A percentile compares a stretch with the other conserved stretches of the same genome.
Evolutionary conservation across 2,888 invertebrate species (phyloP).

Genomic region (Cerastis leucographa): DNA sequence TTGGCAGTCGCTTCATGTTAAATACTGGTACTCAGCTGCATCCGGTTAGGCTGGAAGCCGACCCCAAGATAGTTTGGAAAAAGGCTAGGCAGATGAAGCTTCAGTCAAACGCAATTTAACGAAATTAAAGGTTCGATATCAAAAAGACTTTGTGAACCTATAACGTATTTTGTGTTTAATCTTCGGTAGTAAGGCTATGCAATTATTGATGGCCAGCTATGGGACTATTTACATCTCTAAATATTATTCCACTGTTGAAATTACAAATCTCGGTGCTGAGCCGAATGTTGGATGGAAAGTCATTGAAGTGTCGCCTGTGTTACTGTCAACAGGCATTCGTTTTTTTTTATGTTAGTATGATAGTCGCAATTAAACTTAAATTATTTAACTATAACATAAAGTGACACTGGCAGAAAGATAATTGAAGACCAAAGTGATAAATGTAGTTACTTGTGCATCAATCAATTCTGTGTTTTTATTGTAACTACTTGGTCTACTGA

Average conservation of each 20-base stretch:
- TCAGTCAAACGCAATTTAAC: neutral
- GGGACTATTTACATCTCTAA: neutral
- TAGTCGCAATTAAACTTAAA: neutral
- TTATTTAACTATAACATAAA: neutral
- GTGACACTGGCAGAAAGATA: neutral
- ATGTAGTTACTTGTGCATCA: neutral
- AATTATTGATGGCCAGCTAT: neutral
- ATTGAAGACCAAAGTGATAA: neutral
- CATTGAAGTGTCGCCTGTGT: no score
- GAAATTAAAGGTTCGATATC: neutral
- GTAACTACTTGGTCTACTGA: constrained; percentile 33
- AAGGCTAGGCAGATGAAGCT: no score
- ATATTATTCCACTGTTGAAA: neutral
- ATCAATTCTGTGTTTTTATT: neutral
- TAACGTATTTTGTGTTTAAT: neutral
- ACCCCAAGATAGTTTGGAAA: no score
- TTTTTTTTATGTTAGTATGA: neutral
- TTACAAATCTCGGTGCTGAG: neutral
- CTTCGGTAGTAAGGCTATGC: neutral
- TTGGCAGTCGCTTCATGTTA: no score
- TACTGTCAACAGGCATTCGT: neutral
- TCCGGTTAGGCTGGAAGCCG: no score
- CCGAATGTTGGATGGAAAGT: no score
- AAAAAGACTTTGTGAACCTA: neutral
- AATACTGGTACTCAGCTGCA: no score